These are phyloP conservation scores for Drepana falcataria DNA, from an alignment of 2,888 invertebrate genomes.

Conservation along the genomic window DNA sequence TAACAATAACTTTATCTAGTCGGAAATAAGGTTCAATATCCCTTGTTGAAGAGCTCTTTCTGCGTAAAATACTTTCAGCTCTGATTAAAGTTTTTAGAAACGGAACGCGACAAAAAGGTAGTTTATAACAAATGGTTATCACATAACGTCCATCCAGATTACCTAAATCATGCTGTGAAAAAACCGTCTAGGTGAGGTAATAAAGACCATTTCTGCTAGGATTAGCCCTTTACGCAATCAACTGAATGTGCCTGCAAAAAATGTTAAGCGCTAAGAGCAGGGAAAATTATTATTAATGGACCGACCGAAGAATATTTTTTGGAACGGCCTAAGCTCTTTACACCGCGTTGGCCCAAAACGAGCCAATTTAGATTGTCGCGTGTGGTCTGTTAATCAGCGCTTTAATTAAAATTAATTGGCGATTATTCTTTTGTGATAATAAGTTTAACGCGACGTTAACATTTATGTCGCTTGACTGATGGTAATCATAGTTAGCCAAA, in stretches of 20 bases:
- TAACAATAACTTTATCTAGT: too few relatives aligned
- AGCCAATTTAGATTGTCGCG: slow-evolving; percentile 59
- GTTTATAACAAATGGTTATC: too few relatives aligned
- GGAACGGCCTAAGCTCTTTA: slow-evolving; percentile 51
- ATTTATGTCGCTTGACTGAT: not conserved
- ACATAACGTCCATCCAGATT: slow-evolving; percentile 11
- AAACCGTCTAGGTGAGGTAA: slow-evolving; percentile 13
- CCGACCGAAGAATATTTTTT: slow-evolving; percentile 53
- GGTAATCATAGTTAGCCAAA: too few relatives aligned
- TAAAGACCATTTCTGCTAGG: slow-evolving; percentile 21
- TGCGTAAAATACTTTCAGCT: too few relatives aligned
- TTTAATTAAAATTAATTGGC: slow-evolving; percentile 72
- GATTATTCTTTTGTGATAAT: slow-evolving; percentile 48
- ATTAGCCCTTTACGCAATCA: slow-evolving; percentile 53
- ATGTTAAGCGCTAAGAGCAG: slow-evolving; percentile 42
- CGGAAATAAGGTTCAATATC: too few relatives aligned
- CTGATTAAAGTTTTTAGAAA: too few relatives aligned
- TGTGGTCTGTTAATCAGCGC: slow-evolving; percentile 60
- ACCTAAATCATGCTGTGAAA: slow-evolving; percentile 19
- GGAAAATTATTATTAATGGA: slow-evolving; percentile 60
- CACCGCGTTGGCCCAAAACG: slow-evolving; percentile 39
- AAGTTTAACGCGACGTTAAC: not conserved
- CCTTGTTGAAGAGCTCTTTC: too few relatives aligned
- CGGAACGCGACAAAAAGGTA: too few relatives aligned
- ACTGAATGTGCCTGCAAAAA: slow-evolving; percentile 38